phyloP scores from a whole-genome alignment of 2,888 invertebrate species.

The Himalopsyche kuldschensis region DNA sequence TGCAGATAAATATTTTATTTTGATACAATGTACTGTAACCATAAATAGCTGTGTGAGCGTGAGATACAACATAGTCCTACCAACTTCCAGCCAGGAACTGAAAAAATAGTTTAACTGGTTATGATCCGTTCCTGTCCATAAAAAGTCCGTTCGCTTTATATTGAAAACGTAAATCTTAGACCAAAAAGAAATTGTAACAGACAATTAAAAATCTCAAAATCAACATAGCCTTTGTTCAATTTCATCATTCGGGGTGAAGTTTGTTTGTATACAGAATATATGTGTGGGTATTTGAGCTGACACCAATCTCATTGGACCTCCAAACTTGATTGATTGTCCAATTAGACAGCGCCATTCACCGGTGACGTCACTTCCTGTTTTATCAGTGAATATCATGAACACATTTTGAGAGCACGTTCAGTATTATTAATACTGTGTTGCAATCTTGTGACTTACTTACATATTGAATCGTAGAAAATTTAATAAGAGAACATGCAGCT shows the following conservation, averaged over 20 bases:
- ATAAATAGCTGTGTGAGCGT: too few species aligned
- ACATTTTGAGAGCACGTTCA: neutral
- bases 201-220: neutral
- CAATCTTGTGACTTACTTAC: neutral
- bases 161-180: too few species aligned
- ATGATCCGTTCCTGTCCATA: too few species aligned
- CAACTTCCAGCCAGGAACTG: too few species aligned
- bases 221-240: neutral
- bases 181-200: too few species aligned
- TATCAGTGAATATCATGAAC: neutral
- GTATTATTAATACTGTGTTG: neutral
- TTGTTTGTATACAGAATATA: neutral
- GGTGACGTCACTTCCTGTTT: neutral
- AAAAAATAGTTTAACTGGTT: too few species aligned
- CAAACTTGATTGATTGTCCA: neutral
- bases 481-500: too few species aligned
- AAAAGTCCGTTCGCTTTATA: too few species aligned
- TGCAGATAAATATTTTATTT: too few species aligned
- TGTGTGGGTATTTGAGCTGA: neutral
- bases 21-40: too few species aligned
- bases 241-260: neutral
- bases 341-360: neutral
- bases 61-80: too few species aligned
- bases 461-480: neutral
- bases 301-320: neutral